A percentile compares a stretch with the other conserved stretches of the same genome.
These are phyloP conservation scores for Scaptomyza hsui DNA, from an alignment of 1,140 invertebrate species.

Conservation along the genomic window DNA sequence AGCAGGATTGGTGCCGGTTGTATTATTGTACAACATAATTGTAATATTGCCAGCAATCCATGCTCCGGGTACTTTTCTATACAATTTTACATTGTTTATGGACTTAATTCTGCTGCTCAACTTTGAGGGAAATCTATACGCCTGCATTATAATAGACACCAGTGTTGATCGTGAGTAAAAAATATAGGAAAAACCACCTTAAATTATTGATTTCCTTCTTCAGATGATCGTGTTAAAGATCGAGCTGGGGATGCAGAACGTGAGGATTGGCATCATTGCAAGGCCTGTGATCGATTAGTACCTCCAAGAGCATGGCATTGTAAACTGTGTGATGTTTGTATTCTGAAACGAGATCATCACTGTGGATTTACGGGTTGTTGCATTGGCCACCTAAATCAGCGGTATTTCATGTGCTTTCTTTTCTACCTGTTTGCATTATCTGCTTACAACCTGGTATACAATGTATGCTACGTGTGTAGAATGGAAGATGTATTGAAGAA, in stretches of 20 bases:
- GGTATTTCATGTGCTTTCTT: slow-evolving; percentile 93
- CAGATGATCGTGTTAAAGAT: background rate
- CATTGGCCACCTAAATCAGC: slow-evolving; percentile 93
- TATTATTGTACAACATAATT: slow-evolving; percentile 85
- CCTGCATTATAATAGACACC: slow-evolving; percentile 67
- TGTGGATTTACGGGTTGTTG: slow-evolving; percentile 96
- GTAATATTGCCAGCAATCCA: slow-evolving; percentile 88
- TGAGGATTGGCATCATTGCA: slow-evolving; percentile 42
- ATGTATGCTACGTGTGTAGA: slow-evolving; percentile 88
- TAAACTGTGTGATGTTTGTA: slow-evolving; percentile 90
- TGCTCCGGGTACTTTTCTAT: slow-evolving; percentile 59
- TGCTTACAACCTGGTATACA: slow-evolving; percentile 88
- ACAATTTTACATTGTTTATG: slow-evolving; percentile 86
- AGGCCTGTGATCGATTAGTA: slow-evolving; percentile 86
- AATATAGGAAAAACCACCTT: no score
- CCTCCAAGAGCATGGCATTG: slow-evolving; percentile 96
- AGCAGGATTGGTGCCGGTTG: slow-evolving; percentile 48
- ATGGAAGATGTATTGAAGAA: slow-evolving; percentile 57
- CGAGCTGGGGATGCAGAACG: background rate
- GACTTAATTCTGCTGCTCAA: slow-evolving; percentile 85
- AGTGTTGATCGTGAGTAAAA: slow-evolving; percentile 55
- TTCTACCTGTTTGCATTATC: slow-evolving; percentile 89
- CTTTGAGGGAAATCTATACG: slow-evolving; percentile 84
- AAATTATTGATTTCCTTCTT: no score
- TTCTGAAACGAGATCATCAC: slow-evolving; percentile 96